Conservation (phyloP, 2,888 invertebrate genomes). For the Heliconius erato region DNA sequence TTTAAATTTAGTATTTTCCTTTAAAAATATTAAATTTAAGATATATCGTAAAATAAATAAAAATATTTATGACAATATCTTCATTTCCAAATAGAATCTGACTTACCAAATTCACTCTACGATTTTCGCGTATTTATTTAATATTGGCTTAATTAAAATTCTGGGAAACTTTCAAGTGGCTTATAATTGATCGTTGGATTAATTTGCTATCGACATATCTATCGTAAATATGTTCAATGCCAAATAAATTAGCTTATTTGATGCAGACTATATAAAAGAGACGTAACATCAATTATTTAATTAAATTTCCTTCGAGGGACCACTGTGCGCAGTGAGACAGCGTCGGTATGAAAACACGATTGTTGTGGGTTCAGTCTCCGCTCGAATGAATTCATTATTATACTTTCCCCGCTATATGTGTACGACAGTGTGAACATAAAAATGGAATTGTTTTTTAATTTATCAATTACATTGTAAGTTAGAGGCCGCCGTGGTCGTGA, state of each 20-base stretch:
- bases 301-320: not conserved
- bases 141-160: slow-evolving; percentile 15
- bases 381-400: too few relatives aligned
- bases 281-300: not conserved
- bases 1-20: too few relatives aligned
- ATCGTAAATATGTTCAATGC: not conserved
- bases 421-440: too few relatives aligned
- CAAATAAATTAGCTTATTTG: slow-evolving; percentile 13
- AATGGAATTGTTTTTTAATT: too few relatives aligned
- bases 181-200: slow-evolving; percentile 20
- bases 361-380: not conserved
- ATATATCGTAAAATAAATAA: not conserved
- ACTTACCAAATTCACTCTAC: slow-evolving; percentile 3
- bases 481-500: not conserved
- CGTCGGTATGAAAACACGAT: not conserved
- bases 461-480: too few relatives aligned
- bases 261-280: not conserved
- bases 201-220: slow-evolving; percentile 4
- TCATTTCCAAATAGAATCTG: not conserved
- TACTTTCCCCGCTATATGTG: too few relatives aligned
- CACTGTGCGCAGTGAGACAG: not conserved
- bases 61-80: not conserved
- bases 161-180: slow-evolving; percentile 12
- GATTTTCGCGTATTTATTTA: slow-evolving; percentile 2
- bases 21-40: not conserved